Percentiles rank a stretch among this genome's conserved stretches.
phyloP scores from a whole-genome alignment of 2,113 vertebrate species.

The Nematolebias whitei region DNA sequence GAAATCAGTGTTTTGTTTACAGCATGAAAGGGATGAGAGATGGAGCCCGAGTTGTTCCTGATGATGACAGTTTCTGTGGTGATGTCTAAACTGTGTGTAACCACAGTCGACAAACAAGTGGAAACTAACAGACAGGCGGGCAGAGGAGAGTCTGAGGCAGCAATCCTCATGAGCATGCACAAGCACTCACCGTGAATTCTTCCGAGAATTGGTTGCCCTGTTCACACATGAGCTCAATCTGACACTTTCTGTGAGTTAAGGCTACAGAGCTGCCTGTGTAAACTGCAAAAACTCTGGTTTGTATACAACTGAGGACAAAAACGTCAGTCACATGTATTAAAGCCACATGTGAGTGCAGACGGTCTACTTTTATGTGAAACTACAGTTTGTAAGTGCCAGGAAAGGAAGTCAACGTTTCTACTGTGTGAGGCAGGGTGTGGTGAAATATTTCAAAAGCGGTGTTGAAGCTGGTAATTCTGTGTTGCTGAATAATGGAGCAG shows the following conservation, averaged over 20 bases:
- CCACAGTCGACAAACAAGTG: neutral
- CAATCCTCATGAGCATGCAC: neutral
- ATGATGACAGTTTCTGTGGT: slow-evolving; percentile 2
- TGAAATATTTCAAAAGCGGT: neutral
- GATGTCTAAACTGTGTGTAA: neutral
- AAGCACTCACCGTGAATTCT: slow-evolving; percentile 3
- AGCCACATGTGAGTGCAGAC: neutral
- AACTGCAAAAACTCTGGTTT: neutral
- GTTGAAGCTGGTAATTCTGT: neutral
- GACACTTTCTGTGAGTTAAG: neutral
- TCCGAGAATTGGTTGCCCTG: neutral
- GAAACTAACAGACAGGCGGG: slow-evolving; percentile 2
- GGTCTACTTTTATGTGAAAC: neutral
- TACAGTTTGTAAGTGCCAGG: neutral
- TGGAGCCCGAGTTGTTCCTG: neutral
- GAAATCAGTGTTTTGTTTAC: neutral
- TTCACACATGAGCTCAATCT: slow-evolving; percentile 3
- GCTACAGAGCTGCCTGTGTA: neutral
- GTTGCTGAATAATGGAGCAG: neutral
- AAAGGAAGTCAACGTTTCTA: neutral
- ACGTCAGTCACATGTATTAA: neutral
- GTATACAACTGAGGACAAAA: neutral
- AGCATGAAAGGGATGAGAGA: neutral
- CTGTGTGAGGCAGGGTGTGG: neutral
- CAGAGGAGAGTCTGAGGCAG: neutral